Evolutionary conservation across 2,888 invertebrate species (phyloP), one percentile per base, ranked within the genome.

Genomic region (Plusia festucae): DNA sequence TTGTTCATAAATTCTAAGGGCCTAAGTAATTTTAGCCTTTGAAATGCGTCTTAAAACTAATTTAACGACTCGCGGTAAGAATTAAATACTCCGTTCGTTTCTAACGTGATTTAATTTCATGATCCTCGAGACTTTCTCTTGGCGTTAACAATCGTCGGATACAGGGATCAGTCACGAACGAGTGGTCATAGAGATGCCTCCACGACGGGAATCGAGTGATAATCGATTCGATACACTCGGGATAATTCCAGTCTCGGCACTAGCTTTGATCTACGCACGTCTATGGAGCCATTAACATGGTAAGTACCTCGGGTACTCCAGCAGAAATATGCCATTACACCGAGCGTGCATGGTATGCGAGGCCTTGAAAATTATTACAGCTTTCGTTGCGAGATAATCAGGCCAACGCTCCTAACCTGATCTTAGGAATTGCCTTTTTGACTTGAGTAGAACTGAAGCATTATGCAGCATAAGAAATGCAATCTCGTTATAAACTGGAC

Each of bases 201-300:
- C 30, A 63, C 73, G 84, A 81, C 82, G 82, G 88, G 85, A 86
- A 83, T 84, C 85, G 78, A 83, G 79, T 76, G 75, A 80, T 84
- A 88, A 88, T 89, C 88, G 85, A 90, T 90, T 90, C 83, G 90
- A 78, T 80, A 84, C 86, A 88, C 85, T 82, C 79, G 68, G 82
- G 82, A 85, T 81, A 83, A 81, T 79, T 78, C 74, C 63, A 73
- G 72, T 52, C 69, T 73, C 77, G 79, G 79, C 52, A 61, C 64
- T 58, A 66, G 72, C 82, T 82, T 81, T 82, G 78, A 81, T 82
- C 72, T 73, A 70, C 57, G 59, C 64, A 74, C 80, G 67, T 73
- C 65, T 79, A 70, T 55, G 64, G 53, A 58, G 60, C 58, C 71
- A 81, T 82, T 82, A 75, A 68, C 61, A 59, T 13, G 46, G 58